Conservation (phyloP, 1,140 invertebrate genomes). For the Drosophila serrata region DNA sequence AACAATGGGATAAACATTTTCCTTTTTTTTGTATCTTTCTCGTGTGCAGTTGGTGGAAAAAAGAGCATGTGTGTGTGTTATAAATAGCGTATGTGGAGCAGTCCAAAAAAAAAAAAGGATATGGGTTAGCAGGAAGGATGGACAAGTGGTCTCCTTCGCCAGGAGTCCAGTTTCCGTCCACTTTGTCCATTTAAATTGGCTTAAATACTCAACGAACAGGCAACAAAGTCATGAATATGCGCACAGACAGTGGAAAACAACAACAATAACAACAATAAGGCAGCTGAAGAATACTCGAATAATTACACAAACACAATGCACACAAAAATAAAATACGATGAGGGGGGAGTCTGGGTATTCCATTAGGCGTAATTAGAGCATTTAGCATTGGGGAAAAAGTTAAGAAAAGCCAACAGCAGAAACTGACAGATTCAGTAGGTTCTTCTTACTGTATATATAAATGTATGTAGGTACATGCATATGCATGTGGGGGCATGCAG, state of each 20-base stretch:
- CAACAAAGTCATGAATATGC: conserved; percentile 78
- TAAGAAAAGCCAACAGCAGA: conserved; percentile 70
- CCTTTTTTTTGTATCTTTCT: not conserved
- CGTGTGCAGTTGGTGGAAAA: conserved; percentile 32
- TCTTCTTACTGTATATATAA: not conserved
- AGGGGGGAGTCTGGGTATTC: conserved; percentile 46
- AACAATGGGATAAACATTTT: conserved; percentile 21
- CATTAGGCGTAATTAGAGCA: conserved; percentile 83
- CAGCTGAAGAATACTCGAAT: conserved; percentile 49
- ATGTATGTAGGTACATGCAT: not conserved
- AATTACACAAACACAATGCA: conserved; percentile 58
- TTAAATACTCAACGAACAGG: conserved; percentile 77
- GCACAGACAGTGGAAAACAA: conserved; percentile 27
- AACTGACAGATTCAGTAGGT: conserved; percentile 37
- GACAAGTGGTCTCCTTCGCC: conserved; percentile 18
- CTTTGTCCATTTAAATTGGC: conserved; percentile 72
- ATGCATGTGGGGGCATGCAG: conserved; percentile 8
- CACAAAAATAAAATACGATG: conserved; percentile 6
- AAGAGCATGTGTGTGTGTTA: conserved; percentile 31
- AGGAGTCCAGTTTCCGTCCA: conserved; percentile 32
- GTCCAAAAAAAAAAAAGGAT: conserved; percentile 39
- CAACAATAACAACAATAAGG: no score
- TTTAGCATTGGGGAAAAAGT: conserved; percentile 74
- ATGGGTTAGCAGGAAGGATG: conserved; percentile 14
- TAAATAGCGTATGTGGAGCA: conserved; percentile 59